Evolutionary conservation across 2,113 vertebrate species (phyloP).

Genomic region (Psilopogon haemacephalus): DNA sequence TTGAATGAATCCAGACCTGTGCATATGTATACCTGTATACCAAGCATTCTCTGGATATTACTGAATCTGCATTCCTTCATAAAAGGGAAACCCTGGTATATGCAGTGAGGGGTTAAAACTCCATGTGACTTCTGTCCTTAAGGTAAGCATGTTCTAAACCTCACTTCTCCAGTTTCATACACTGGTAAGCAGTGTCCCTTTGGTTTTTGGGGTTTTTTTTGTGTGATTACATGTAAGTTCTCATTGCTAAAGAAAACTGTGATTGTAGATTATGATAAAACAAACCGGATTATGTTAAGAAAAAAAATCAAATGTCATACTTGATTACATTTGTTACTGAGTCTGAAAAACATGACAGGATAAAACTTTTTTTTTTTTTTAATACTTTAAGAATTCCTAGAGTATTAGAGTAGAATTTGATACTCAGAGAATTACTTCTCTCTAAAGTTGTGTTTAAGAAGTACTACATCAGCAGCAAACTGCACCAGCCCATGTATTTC

Average conservation of each 20-base stretch:
- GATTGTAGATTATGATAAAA: background rate
- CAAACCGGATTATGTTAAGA: background rate
- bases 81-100: background rate
- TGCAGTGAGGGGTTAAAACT: background rate
- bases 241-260: slow-evolving; percentile 60
- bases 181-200: slow-evolving; percentile 24
- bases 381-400: background rate
- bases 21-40: background rate
- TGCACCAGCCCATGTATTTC: background rate
- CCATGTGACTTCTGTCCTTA: slow-evolving; percentile 36
- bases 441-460: background rate
- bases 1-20: slow-evolving; percentile 45
- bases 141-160: slow-evolving; percentile 17
- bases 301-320: background rate
- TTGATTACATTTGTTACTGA: slow-evolving; percentile 1
- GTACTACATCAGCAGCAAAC: background rate
- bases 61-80: background rate
- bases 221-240: background rate
- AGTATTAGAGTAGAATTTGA: slow-evolving; percentile 1
- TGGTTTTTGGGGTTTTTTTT: no score
- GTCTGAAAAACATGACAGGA: background rate
- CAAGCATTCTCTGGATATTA: background rate
- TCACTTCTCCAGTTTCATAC: background rate
- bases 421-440: background rate
- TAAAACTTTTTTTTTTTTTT: no score